Percentiles rank a stretch among this genome's conserved stretches.
Evolutionary conservation across 2,113 vertebrate genomes (phyloP).

Genomic region (Misgurnus mizolepis): DNA sequence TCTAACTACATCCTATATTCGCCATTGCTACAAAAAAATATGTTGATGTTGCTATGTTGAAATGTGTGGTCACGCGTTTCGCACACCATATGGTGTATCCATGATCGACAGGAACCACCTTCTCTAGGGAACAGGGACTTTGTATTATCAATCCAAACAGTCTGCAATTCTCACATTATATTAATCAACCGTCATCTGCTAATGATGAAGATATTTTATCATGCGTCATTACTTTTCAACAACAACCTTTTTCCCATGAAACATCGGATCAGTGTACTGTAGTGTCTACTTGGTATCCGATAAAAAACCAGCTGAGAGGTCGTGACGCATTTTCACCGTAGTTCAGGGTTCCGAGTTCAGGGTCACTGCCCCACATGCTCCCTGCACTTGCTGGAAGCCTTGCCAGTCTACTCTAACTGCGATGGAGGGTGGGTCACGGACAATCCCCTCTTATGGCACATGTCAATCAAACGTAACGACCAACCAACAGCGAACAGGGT

Average conservation of each 20-base stretch:
- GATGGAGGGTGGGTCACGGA: constrained; percentile 59
- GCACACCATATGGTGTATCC: background rate
- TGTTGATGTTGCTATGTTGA: background rate
- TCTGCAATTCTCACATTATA: constrained; percentile 1
- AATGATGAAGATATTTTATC: constrained; percentile 16
- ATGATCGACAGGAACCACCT: background rate
- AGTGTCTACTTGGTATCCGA: background rate
- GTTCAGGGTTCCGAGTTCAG: background rate
- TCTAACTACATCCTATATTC: background rate
- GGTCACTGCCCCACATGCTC: constrained; percentile 8
- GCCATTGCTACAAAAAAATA: background rate
- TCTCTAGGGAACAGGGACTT: background rate
- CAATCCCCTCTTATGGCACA: constrained; percentile 60
- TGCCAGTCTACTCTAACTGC: background rate
- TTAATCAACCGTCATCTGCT: constrained; percentile 25
- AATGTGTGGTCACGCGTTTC: background rate
- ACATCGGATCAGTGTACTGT: background rate
- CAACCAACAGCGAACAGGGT: constrained; percentile 63
- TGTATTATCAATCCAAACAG: background rate
- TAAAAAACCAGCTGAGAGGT: constrained; percentile 1
- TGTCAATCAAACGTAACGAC: constrained; percentile 70
- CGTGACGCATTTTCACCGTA: background rate
- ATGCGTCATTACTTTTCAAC: constrained; percentile 17
- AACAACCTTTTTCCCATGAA: background rate
- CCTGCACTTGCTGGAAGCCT: background rate